phyloP scores from a whole-genome alignment of 2,888 invertebrate species.

The Acholoe squamosa region DNA sequence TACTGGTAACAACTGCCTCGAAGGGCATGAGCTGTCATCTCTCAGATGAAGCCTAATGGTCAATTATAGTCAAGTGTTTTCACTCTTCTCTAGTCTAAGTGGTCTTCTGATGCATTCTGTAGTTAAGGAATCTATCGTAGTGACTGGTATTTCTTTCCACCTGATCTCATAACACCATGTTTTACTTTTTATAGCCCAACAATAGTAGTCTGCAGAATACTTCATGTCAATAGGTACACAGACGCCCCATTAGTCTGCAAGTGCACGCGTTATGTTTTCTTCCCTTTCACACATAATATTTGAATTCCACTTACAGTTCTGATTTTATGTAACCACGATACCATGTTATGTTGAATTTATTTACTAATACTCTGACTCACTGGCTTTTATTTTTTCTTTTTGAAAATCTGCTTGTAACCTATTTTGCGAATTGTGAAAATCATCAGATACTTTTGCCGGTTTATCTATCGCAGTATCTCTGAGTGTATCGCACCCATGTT shows the following conservation, averaged over 20 bases:
- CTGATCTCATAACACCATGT: conserved; percentile 25
- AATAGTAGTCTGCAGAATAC: conserved; percentile 44
- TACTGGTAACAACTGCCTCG: neutral
- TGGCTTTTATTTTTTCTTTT: neutral
- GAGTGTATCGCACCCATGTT: neutral
- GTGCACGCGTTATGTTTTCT: neutral
- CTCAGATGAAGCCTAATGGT: neutral
- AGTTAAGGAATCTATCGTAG: no score
- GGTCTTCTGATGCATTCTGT: no score
- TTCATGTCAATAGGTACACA: conserved; percentile 24
- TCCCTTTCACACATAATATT: neutral
- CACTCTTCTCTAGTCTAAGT: no score
- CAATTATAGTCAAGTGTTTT: neutral
- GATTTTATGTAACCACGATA: neutral
- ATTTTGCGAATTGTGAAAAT: neutral
- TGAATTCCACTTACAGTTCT: neutral
- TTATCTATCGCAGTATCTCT: neutral
- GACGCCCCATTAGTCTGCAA: neutral
- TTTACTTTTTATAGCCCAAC: conserved; percentile 49
- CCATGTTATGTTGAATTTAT: neutral
- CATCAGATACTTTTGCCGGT: no score
- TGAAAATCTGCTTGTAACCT: neutral
- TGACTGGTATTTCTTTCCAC: neutral
- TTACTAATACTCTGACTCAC: neutral
- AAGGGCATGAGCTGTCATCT: neutral